Evolutionary conservation across 2,797 vertebrate genomes (phyloP).

Genomic region (Coranthus polyacanthus): DNA sequence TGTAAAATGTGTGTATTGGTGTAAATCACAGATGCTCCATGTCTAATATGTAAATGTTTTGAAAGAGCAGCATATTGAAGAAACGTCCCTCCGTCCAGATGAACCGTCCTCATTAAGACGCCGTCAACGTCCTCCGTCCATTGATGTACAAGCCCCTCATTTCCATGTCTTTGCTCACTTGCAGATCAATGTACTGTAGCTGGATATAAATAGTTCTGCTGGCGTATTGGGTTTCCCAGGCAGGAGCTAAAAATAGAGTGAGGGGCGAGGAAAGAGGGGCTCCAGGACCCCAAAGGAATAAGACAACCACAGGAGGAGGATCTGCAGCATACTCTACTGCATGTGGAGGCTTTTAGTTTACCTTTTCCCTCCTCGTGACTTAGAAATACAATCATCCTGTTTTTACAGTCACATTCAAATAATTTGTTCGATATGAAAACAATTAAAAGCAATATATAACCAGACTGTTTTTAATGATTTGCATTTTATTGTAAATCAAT

Average conservation of each 20-base stretch:
- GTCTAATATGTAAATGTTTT: background rate
- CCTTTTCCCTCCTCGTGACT: no score
- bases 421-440: no score
- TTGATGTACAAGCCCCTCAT: conserved; percentile 55
- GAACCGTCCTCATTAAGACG: conserved; percentile 22
- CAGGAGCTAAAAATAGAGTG: conserved; percentile 80
- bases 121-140: conserved; percentile 28
- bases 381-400: no score
- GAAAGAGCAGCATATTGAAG: background rate
- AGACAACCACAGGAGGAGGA: conserved; percentile 28
- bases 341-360: conserved; percentile 9
- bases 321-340: conserved; percentile 27
- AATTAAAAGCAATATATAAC: no score
- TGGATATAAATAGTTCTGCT: conserved; percentile 76
- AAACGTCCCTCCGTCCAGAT: background rate
- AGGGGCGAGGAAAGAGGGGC: conserved; percentile 54
- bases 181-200: conserved; percentile 64
- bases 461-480: no score
- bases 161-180: conserved; percentile 37
- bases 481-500: no score
- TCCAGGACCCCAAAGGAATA: conserved; percentile 61
- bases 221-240: conserved; percentile 80
- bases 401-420: no score
- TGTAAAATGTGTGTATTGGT: no score
- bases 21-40: no score